Percentiles rank a stretch among this genome's conserved stretches.
phyloP scores from a whole-genome alignment of 2,888 invertebrate species.

The Dasypolia templi region DNA sequence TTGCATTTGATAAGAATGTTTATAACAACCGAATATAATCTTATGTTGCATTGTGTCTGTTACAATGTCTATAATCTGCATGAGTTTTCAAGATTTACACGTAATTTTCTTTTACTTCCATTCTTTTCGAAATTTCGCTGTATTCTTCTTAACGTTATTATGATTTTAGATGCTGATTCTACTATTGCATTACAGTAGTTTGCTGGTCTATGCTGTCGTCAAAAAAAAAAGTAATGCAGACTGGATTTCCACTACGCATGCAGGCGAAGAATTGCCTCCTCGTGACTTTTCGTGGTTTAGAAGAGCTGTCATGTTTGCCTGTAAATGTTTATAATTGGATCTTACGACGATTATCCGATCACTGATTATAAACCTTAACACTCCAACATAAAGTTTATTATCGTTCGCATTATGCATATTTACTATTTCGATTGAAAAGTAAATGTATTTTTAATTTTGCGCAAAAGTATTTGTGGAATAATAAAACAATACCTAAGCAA shows the following conservation, averaged over 20 bases:
- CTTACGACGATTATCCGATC: too few species aligned
- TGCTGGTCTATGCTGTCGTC: slow-evolving; percentile 10
- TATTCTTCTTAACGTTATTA: background rate
- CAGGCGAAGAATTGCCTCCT: background rate
- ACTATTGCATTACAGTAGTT: slow-evolving; percentile 2
- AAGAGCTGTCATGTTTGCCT: background rate
- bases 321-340: too few species aligned
- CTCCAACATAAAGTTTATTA: too few species aligned
- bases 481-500: too few species aligned
- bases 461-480: too few species aligned
- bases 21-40: background rate
- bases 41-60: background rate
- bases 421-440: too few species aligned
- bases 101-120: background rate
- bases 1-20: background rate
- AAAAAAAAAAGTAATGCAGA: background rate
- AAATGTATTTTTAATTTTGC: too few species aligned
- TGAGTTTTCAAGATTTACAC: background rate
- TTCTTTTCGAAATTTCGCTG: background rate
- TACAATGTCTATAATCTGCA: background rate
- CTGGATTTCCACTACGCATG: background rate
- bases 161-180: background rate
- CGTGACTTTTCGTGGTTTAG: background rate
- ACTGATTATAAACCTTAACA: too few species aligned
- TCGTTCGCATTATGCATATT: too few species aligned